These are phyloP conservation scores for Perithous albicinctus DNA, from an alignment of 2,888 invertebrate genomes.

Conservation along the genomic window DNA sequence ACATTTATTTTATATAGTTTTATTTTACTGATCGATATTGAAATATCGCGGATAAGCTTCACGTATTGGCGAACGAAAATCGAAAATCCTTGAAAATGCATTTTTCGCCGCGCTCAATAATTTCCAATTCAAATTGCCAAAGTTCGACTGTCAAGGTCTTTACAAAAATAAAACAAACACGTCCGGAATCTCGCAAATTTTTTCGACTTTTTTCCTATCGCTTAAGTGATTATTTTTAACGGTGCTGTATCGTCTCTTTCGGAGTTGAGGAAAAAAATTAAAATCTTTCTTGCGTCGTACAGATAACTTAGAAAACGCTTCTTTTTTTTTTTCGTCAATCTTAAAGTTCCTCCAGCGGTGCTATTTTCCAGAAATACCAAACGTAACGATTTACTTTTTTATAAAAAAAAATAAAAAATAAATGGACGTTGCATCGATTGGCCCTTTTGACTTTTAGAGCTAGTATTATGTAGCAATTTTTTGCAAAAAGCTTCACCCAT, in stretches of 20 bases:
- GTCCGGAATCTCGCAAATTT: not conserved
- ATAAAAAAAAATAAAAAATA: too few species aligned
- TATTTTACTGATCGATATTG: too few species aligned
- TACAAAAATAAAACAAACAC: too few species aligned
- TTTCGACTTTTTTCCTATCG: not conserved
- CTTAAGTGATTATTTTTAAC: not conserved
- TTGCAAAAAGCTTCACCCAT: not conserved
- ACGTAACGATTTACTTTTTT: constrained; percentile 19
- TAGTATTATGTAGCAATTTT: not conserved
- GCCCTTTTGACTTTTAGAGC: not conserved
- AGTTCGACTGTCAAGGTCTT: not conserved
- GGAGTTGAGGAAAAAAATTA: not conserved
- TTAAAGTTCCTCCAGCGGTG: constrained; percentile 32
- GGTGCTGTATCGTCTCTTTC: constrained; percentile 28
- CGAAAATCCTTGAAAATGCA: too few species aligned
- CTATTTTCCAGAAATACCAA: constrained; percentile 48
- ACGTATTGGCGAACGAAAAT: too few species aligned
- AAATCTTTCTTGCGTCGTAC: not conserved
- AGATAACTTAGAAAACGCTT: constrained; percentile 26
- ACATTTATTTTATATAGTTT: too few species aligned
- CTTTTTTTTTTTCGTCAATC: constrained; percentile 8
- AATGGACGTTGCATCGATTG: not conserved
- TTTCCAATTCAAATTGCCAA: too few species aligned
- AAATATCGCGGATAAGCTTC: too few species aligned
- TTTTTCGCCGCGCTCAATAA: too few species aligned